Percentiles rank a stretch among this genome's conserved stretches.
phyloP scores from a whole-genome alignment of 2,888 invertebrate genomes.

The Cepaea hortensis region DNA sequence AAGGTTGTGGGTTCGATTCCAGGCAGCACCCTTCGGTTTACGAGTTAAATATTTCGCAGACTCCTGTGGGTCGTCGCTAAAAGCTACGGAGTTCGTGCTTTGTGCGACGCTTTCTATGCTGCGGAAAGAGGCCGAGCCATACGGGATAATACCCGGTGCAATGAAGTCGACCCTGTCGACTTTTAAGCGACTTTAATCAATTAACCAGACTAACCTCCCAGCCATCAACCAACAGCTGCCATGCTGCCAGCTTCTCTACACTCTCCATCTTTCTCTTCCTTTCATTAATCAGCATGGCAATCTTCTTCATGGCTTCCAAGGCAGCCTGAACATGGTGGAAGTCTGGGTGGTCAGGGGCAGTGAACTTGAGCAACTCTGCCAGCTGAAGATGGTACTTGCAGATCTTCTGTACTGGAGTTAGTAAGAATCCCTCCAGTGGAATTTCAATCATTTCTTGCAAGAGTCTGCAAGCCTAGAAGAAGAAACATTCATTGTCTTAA shows the following conservation, averaged over 20 bases:
- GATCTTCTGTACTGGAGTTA: slow-evolving; percentile 91
- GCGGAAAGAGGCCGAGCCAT: too few species aligned
- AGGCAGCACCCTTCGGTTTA: too few species aligned
- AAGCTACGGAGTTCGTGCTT: too few species aligned
- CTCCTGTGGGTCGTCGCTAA: too few species aligned
- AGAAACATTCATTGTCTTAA: not conserved
- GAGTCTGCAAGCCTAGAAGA: slow-evolving; percentile 83
- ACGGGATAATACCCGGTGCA: too few species aligned
- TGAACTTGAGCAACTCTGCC: slow-evolving; percentile 88
- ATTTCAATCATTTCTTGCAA: slow-evolving; percentile 89
- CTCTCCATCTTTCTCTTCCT: slow-evolving; percentile 87
- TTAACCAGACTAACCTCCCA: slow-evolving; percentile 81
- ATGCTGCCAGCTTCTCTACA: slow-evolving; percentile 84
- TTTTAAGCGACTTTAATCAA: too few species aligned
- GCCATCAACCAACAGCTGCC: slow-evolving; percentile 85
- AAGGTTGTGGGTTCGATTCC: too few species aligned
- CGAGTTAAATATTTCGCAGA: too few species aligned
- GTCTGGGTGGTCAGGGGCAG: slow-evolving; percentile 82
- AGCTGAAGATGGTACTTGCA: slow-evolving; percentile 92
- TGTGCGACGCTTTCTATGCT: too few species aligned
- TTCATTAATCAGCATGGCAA: slow-evolving; percentile 82
- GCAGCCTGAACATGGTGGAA: slow-evolving; percentile 81
- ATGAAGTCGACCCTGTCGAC: too few species aligned
- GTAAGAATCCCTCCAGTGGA: slow-evolving; percentile 88
- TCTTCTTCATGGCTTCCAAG: slow-evolving; percentile 83